A percentile compares a stretch with the other conserved stretches of the same genome.
These are phyloP conservation scores for Amblyopsis rosae DNA, from an alignment of 2,113 vertebrate species.

Conservation along the genomic window DNA sequence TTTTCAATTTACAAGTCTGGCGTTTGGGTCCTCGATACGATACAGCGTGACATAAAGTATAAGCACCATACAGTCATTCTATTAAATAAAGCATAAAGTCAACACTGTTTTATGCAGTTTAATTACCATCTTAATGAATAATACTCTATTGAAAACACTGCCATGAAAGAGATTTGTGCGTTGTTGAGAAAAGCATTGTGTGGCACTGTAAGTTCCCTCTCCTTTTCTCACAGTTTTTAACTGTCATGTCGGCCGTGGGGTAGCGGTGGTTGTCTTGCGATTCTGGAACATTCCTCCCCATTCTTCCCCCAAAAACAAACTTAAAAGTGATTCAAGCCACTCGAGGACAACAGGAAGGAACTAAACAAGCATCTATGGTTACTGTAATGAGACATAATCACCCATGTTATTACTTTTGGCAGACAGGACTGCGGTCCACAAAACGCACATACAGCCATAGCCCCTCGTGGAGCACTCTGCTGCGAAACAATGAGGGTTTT, in stretches of 20 bases:
- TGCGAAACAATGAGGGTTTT: constrained; percentile 43
- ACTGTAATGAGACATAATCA: constrained; percentile 58
- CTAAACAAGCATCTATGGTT: constrained; percentile 39
- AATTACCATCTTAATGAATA: constrained; percentile 50
- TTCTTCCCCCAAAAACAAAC: constrained; percentile 50
- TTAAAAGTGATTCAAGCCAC: constrained; percentile 59
- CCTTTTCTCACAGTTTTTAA: constrained; percentile 31
- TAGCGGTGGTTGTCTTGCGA: constrained; percentile 42
- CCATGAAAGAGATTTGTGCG: neutral
- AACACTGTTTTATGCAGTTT: constrained; percentile 29
- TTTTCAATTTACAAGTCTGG: no score
- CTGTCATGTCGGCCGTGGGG: constrained; percentile 45
- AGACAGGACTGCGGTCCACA: constrained; percentile 41
- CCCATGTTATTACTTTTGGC: constrained; percentile 44
- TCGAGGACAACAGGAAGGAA: constrained; percentile 59
- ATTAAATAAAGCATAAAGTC: neutral
- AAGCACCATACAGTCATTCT: neutral
- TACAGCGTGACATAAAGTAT: no score
- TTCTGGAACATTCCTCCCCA: constrained; percentile 53
- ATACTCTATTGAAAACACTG: constrained; percentile 40
- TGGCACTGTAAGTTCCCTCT: neutral
- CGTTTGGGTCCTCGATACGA: no score
- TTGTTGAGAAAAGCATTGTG: no score
- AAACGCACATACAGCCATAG: constrained; percentile 23
- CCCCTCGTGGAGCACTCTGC: constrained; percentile 26